These are phyloP conservation scores for Elephantulus edwardii DNA, from an alignment of 2,113 vertebrate species.

Conservation along the genomic window DNA sequence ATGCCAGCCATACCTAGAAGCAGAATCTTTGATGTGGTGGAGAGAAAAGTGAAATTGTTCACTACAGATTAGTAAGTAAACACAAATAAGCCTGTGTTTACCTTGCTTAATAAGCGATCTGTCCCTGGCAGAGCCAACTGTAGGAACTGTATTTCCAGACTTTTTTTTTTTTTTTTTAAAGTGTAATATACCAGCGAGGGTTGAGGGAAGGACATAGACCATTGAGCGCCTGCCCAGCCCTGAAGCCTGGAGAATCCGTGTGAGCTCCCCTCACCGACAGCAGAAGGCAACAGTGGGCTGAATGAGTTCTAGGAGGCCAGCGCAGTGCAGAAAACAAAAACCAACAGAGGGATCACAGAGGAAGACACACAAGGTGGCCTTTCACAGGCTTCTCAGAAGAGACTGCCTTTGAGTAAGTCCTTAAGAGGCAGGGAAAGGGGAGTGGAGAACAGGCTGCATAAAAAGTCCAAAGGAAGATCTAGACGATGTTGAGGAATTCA, in stretches of 20 bases:
- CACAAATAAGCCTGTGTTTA: not conserved
- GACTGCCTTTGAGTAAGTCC: not conserved
- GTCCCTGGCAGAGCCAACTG: not conserved
- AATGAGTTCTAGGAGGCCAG: not conserved
- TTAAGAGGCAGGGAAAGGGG: not conserved
- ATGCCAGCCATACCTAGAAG: too few species aligned
- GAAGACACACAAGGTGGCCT: not conserved
- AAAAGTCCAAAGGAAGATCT: not conserved
- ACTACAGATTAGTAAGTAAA: not conserved
- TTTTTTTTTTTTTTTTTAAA: constrained; percentile 33
- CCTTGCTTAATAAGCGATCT: not conserved
- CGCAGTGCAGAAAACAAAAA: not conserved
- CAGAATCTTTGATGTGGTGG: too few species aligned
- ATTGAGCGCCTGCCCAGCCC: not conserved
- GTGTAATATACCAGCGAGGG: constrained; percentile 7
- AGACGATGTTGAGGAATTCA: not conserved
- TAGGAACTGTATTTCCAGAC: constrained; percentile 15
- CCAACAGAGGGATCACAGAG: not conserved
- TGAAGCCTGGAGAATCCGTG: not conserved
- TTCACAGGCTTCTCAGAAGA: not conserved
- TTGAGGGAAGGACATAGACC: constrained; percentile 7
- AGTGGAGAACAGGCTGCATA: not conserved
- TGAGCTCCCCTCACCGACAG: not conserved
- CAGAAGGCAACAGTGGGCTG: not conserved
- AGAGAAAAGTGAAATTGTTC: too few species aligned